Base-by-base conservation (phyloP, 2,797 vertebrate species). In the Lepidocolaptes lacrymiger region DNA sequence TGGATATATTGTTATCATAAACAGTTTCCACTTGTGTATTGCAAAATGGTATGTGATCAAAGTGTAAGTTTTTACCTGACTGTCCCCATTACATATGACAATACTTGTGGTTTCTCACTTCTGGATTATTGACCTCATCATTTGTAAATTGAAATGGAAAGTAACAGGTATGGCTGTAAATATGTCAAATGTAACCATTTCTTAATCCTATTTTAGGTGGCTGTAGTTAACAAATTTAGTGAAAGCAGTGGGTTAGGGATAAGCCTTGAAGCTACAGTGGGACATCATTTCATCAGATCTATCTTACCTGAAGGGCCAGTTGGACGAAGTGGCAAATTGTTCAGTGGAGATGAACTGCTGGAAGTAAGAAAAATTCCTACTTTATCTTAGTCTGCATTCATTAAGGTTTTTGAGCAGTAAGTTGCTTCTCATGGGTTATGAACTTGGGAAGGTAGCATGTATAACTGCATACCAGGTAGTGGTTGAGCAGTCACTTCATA, bases 181-280 rank as follows among this genome's bases (percentile, higher is more conserved):
- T 89, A 39, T 21, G 14, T 66, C 8, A 82, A 28, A 85, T 76
- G 5, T 89, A 73, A 77, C 28, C 8, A 7, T 39, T 76, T 78
- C 56, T 83, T 63, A 23, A 79, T 80, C 32, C 95, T 48, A 59
- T 96, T 96, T 82, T 83, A 99, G 99, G 99, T 99, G 94, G 99
- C 99, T 91, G 98, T 98, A 59, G 98, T 99, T 96, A 99, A 98
- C 97, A 99, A 99, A 97, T 99, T 98, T 56, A 99, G 98, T 6
- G 99, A 99, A 97, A 99, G 96, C 98, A 99, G 99, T 22, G 99
- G 99, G 10, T 95, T 99, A 85, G 99, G 99, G 37, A 99, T 99
- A 98, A 99, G 99, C 95, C 98, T 99, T 81, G 99, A 99, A 96
- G 99, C 98, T 52, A 98, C 97, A 61, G 97, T 97, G 13, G 99